phyloP scores from a whole-genome alignment of 2,797 vertebrate species.

The Rhyacichthys aspro region DNA sequence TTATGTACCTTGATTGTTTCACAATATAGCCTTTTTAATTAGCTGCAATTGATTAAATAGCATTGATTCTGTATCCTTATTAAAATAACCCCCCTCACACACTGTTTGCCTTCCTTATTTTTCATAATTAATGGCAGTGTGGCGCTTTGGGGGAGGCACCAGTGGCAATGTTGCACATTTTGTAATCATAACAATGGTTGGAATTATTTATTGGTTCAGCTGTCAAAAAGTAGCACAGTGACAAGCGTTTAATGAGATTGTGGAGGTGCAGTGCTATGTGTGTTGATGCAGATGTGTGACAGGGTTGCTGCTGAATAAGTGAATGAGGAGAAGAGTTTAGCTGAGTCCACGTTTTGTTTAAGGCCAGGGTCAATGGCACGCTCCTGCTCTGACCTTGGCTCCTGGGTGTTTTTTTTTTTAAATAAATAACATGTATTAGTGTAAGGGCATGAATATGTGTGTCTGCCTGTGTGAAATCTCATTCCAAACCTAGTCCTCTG shows the following conservation, averaged over 20 bases:
- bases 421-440: slow-evolving; percentile 20
- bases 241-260: slow-evolving; percentile 52
- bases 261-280: slow-evolving; percentile 19
- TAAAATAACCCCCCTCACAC: slow-evolving; percentile 61
- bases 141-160: slow-evolving; percentile 36
- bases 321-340: slow-evolving; percentile 48
- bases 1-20: slow-evolving; percentile 80
- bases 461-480: slow-evolving; percentile 44
- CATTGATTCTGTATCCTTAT: slow-evolving; percentile 79
- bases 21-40: slow-evolving; percentile 80
- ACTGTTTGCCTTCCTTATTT: slow-evolving; percentile 68
- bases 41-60: slow-evolving; percentile 79
- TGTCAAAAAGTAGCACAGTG: slow-evolving; percentile 50
- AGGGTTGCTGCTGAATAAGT: slow-evolving; percentile 32
- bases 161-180: slow-evolving; percentile 52
- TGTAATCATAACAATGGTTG: slow-evolving; percentile 54
- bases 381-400: slow-evolving; percentile 58
- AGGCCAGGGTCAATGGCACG: slow-evolving; percentile 24
- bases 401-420: slow-evolving; percentile 17
- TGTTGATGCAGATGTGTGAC: slow-evolving; percentile 31
- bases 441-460: slow-evolving; percentile 9
- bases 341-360: slow-evolving; percentile 40
- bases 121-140: slow-evolving; percentile 74
- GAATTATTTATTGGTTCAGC: slow-evolving; percentile 61
- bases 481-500: slow-evolving; percentile 58